Evolutionary conservation across 2,797 vertebrate species (phyloP).

Genomic region (Schizothorax lantsangensis): DNA sequence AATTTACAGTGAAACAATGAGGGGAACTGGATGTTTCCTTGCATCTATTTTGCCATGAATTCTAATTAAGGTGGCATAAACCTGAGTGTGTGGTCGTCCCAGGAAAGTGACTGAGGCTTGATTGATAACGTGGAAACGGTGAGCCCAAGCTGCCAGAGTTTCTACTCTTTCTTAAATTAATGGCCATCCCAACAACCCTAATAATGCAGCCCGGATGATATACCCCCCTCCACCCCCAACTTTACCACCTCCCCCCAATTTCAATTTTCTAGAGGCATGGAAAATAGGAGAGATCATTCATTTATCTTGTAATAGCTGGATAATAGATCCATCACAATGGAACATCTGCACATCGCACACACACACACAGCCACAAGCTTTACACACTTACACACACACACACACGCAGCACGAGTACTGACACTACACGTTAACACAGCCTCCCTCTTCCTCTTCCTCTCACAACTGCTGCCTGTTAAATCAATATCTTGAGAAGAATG

Average conservation of each 20-base stretch:
- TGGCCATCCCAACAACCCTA: slow-evolving; percentile 85
- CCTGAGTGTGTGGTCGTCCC: slow-evolving; percentile 88
- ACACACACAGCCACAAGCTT: slow-evolving; percentile 38
- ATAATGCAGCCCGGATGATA: slow-evolving; percentile 88
- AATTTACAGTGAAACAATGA: slow-evolving; percentile 91
- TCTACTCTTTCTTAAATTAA: slow-evolving; percentile 83
- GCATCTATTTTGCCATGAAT: slow-evolving; percentile 92
- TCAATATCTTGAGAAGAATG: slow-evolving; percentile 77
- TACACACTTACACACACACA: slow-evolving; percentile 13
- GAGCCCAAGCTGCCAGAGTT: slow-evolving; percentile 81
- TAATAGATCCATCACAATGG: slow-evolving; percentile 99
- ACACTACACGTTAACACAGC: slow-evolving; percentile 61
- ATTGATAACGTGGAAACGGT: slow-evolving; percentile 83
- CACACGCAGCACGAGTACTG: slow-evolving; percentile 46
- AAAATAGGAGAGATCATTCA: slow-evolving; percentile 94
- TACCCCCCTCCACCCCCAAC: slow-evolving; percentile 66
- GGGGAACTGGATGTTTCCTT: slow-evolving; percentile 88
- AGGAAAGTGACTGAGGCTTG: slow-evolving; percentile 82
- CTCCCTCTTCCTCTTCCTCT: slow-evolving; percentile 51
- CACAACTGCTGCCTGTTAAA: slow-evolving; percentile 70
- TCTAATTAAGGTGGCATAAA: slow-evolving; percentile 85
- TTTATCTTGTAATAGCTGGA: slow-evolving; percentile 99
- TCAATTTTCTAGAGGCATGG: slow-evolving; percentile 87
- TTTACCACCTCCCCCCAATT: slow-evolving; percentile 77
- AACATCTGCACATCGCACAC: slow-evolving; percentile 81